A percentile compares a stretch with the other conserved stretches of the same genome.
Evolutionary conservation across 2,113 vertebrate species (phyloP).

Genomic region (Synodontis membranacea): DNA sequence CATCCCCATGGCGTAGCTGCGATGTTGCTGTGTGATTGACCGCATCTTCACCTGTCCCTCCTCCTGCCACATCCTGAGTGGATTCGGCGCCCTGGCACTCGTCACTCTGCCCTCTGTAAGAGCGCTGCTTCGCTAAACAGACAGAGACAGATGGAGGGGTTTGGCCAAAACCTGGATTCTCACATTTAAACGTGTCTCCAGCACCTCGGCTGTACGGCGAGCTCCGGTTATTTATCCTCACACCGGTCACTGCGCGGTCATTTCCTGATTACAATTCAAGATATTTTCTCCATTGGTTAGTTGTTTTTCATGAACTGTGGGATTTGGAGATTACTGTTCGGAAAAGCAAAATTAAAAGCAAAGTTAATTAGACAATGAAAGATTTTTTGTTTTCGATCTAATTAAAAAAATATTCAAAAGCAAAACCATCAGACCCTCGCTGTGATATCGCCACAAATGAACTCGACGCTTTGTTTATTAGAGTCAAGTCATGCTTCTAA

Average conservation of each 20-base stretch:
- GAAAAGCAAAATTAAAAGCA: background rate
- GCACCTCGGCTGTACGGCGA: background rate
- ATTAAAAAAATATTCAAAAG: background rate
- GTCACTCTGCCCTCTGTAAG: background rate
- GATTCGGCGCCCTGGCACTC: background rate
- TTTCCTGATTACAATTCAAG: background rate
- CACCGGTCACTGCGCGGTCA: background rate
- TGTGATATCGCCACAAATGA: background rate
- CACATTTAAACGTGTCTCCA: background rate
- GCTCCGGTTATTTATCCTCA: background rate
- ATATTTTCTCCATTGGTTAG: background rate
- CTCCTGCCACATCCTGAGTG: background rate
- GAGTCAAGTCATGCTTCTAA: background rate
- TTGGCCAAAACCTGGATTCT: background rate
- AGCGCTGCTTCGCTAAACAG: background rate
- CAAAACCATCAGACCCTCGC: background rate
- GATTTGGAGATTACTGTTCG: background rate
- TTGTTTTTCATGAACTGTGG: background rate
- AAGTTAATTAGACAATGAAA: background rate
- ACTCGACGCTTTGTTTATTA: background rate
- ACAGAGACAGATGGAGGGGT: slow-evolving; percentile 12
- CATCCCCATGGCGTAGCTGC: background rate
- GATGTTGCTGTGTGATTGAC: background rate
- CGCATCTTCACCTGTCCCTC: slow-evolving; percentile 10
- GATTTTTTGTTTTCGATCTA: background rate